These are phyloP conservation scores for Gymnobelideus leadbeateri DNA, from an alignment of 2,113 vertebrate species.

Conservation along the genomic window DNA sequence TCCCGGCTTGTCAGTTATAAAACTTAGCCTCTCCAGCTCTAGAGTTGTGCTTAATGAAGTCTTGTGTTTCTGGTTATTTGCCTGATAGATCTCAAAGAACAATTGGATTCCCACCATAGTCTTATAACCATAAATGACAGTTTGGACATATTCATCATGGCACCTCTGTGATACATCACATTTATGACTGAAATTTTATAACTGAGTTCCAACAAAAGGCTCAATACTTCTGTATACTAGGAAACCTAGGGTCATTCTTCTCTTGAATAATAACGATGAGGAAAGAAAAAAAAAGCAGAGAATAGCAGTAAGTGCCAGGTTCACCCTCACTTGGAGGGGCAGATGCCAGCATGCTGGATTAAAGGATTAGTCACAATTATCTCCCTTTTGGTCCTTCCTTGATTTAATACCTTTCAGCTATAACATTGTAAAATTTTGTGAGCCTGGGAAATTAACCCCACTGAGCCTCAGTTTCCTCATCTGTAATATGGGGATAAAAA, in stretches of 20 bases:
- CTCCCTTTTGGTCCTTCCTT: background rate
- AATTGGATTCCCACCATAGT: background rate
- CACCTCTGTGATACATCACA: background rate
- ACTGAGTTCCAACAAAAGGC: background rate
- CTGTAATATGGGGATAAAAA: background rate
- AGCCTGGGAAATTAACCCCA: background rate
- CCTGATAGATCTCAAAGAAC: background rate
- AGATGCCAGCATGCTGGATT: background rate
- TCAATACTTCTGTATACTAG: background rate
- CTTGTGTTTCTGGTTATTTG: background rate
- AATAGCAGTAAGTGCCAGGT: background rate
- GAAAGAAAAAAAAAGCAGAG: background rate
- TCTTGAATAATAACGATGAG: background rate
- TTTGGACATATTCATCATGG: background rate
- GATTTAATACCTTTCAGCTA: background rate
- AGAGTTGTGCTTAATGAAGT: background rate
- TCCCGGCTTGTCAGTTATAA: background rate
- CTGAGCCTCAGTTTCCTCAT: background rate
- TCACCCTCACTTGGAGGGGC: background rate
- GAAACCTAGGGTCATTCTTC: background rate
- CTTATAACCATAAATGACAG: background rate
- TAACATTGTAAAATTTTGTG: background rate
- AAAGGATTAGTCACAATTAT: background rate
- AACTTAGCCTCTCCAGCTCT: background rate
- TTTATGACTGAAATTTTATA: background rate